phyloP scores from a whole-genome alignment of 2,113 vertebrate genomes.

The Oreochromis tanganicae region DNA sequence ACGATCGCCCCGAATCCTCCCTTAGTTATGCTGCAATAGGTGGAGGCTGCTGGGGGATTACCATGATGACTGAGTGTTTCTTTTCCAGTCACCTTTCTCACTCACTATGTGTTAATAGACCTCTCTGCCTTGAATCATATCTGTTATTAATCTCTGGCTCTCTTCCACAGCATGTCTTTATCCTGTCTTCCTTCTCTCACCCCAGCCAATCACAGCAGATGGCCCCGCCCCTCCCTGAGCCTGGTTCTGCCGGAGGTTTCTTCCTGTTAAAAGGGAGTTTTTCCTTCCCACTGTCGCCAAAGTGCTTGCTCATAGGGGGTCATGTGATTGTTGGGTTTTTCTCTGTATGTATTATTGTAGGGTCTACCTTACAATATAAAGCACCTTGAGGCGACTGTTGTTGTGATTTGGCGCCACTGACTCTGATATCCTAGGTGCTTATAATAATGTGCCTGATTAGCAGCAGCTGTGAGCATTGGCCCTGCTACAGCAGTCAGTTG shows the following conservation, averaged over 20 bases:
- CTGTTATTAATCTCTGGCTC: fast-evolving
- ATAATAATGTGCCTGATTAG: not conserved
- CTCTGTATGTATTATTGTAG: not conserved
- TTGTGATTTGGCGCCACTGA: not conserved
- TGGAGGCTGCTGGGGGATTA: too few relatives aligned
- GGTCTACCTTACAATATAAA: not conserved
- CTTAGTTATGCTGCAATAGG: too few relatives aligned
- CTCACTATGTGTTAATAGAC: fast-evolving
- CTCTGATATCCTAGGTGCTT: not conserved
- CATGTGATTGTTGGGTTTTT: not conserved
- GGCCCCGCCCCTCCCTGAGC: not conserved
- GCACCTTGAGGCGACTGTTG: not conserved
- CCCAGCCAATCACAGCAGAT: fast-evolving
- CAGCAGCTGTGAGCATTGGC: too few relatives aligned
- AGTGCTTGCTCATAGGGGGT: not conserved
- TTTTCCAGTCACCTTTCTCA: not conserved
- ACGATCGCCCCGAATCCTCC: too few relatives aligned
- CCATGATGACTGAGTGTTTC: not conserved
- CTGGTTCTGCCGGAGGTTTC: fast-evolving
- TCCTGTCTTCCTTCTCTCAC: not conserved
- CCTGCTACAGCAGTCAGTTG: not conserved
- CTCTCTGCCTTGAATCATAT: not conserved
- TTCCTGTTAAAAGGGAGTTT: not conserved
- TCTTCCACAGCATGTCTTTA: not conserved
- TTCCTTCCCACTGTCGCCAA: not conserved